Percentiles rank a stretch among this genome's conserved stretches.
Conservation (phyloP, 2,113 vertebrate species). For the Pygoscelis adeliae region DNA sequence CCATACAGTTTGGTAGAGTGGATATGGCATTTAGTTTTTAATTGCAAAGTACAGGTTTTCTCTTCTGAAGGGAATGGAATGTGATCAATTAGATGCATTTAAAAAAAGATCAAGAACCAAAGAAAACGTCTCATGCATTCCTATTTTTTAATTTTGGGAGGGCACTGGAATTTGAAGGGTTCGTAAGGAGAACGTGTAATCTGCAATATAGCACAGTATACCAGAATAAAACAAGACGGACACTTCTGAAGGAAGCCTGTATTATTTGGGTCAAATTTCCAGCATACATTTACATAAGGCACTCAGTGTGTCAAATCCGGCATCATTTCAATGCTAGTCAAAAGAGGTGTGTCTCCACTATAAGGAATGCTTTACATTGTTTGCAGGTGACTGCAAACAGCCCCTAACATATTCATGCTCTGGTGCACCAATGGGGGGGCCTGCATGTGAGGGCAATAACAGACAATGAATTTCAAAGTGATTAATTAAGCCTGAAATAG, state of each 20-base stretch:
- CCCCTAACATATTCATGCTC: neutral
- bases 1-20: neutral
- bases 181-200: neutral
- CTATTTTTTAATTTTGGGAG: neutral
- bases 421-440: neutral
- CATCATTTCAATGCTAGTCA: neutral
- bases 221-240: neutral
- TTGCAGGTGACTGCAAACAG: neutral
- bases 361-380: neutral
- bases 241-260: neutral
- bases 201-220: neutral
- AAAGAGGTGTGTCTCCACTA: neutral
- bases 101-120: neutral
- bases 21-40: neutral
- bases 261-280: neutral
- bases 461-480: neutral
- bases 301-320: neutral
- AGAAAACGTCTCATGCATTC: neutral
- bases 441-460: neutral
- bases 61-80: neutral
- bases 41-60: neutral
- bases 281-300: neutral
- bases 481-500: neutral
- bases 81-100: neutral
- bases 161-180: neutral